Base-by-base conservation (phyloP, 2,113 vertebrate species). In the Anas platyrhynchos region DNA sequence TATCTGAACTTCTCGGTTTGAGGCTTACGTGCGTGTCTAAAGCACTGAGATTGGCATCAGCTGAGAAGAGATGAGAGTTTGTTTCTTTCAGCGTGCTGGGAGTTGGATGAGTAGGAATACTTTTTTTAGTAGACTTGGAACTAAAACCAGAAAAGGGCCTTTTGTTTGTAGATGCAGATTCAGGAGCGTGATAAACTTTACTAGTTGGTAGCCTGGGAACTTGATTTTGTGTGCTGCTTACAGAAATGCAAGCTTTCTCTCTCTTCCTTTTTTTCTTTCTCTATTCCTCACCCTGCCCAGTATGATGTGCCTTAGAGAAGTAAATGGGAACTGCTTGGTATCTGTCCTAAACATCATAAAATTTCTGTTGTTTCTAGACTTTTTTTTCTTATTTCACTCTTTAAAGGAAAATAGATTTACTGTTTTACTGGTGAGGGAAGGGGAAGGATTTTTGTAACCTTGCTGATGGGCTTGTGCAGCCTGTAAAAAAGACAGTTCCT, bases 181-280 rank as follows among this genome's bases (percentile, higher is more conserved):
- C 71, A 59, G 63, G 85, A 95, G 81, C 21, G 16, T 96, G 89
- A 96, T 96, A 94, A 96, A 96, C 93, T 97, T 97, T 85, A 94
- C 82, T 86, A 11, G 71, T 95, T 59, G 63, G 95, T 95, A 96
- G 95, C 94, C 89, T 96, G 94, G 96, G 95, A 95, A 94, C 93
- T 88, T 77, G 87, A 85, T 87, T 94, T 94, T 93, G 31, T 86
- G n/a, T 80, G 66, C 69, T 85, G 78, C 96, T 95, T 87, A 50
- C 41, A 67, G 55, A 50, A 95, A 29, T 29, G 44, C 71, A 73
- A 43, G 66, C 48, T 87, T 2, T 79, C 6, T 50, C 17, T 41
- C 7, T 68, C 26, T 52, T 56, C 26, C 34, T 14, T 61, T 32
- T 34, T 36, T 52, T 31, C 32, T 52, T 29, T n/a, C 56, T 56